Percentiles rank a stretch among this genome's conserved stretches.
These are phyloP conservation scores for Paradoxurus hermaphroditus DNA, from an alignment of 2,113 vertebrate genomes.

Conservation along the genomic window DNA sequence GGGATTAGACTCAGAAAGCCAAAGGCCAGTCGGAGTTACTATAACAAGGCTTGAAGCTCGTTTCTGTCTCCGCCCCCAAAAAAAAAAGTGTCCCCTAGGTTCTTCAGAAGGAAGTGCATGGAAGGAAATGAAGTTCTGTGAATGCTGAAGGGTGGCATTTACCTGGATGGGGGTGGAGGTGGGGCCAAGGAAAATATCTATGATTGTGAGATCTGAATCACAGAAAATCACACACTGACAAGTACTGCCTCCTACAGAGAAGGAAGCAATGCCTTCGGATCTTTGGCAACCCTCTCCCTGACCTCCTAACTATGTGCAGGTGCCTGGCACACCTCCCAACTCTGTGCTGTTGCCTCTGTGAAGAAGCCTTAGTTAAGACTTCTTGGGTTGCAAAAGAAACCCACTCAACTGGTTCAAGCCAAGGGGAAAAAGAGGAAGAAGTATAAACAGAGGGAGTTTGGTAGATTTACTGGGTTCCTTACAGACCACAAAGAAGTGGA, in stretches of 20 bases:
- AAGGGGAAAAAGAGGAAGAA: not conserved
- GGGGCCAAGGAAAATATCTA: not conserved
- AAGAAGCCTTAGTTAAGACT: not conserved
- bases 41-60: not conserved
- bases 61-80: not conserved
- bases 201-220: not conserved
- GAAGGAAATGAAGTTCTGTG: not conserved
- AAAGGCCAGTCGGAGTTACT: not conserved
- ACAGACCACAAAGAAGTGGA: not conserved
- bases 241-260: not conserved
- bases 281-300: not conserved
- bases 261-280: not conserved
- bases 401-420: not conserved
- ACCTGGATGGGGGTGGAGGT: not conserved
- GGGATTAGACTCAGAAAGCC: not conserved
- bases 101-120: slow-evolving; percentile 23
- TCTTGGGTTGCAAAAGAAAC: slow-evolving; percentile 31
- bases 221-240: not conserved
- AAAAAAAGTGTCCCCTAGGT: not conserved
- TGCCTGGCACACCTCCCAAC: not conserved
- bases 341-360: not conserved
- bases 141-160: not conserved
- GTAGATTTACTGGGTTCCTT: not conserved
- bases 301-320: not conserved
- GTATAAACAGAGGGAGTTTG: not conserved